These are phyloP conservation scores for Falcaria lacertinaria DNA, from an alignment of 2,888 invertebrate species.

Conservation along the genomic window DNA sequence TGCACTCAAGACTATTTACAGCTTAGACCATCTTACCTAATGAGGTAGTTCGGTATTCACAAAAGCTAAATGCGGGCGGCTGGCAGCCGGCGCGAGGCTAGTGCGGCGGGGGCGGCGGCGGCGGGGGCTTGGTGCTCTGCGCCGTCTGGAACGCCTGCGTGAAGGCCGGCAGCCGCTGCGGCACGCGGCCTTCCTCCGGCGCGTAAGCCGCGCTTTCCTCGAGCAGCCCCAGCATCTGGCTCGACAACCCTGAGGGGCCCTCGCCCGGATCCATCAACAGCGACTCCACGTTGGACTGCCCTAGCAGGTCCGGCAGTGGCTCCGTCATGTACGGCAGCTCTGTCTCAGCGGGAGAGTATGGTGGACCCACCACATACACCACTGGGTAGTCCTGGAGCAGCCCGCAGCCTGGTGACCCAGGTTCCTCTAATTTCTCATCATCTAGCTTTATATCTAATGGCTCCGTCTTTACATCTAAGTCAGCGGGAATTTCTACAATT, in stretches of 20 bases:
- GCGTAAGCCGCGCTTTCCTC: slow-evolving; percentile 49
- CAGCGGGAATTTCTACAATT: slow-evolving; percentile 59
- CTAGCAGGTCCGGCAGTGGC: slow-evolving; percentile 48
- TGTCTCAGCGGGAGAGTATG: slow-evolving; percentile 49
- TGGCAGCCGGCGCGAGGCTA: slow-evolving; percentile 34
- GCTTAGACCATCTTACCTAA: slow-evolving; percentile 72
- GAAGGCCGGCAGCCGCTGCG: slow-evolving; percentile 68
- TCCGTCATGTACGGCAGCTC: slow-evolving; percentile 47
- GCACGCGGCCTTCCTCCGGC: slow-evolving; percentile 49
- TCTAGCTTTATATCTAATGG: slow-evolving; percentile 53
- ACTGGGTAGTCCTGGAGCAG: slow-evolving; percentile 55
- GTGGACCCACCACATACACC: slow-evolving; percentile 59
- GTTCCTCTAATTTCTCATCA: slow-evolving; percentile 52
- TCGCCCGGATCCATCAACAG: slow-evolving; percentile 66
- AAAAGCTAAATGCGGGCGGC: slow-evolving; percentile 67
- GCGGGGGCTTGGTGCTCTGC: slow-evolving; percentile 71
- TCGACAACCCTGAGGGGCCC: slow-evolving; percentile 63
- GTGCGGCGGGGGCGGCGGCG: slow-evolving; percentile 67
- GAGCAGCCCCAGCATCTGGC: slow-evolving; percentile 58
- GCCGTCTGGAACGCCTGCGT: slow-evolving; percentile 73
- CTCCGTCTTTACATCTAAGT: slow-evolving; percentile 57
- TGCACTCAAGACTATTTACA: slow-evolving; percentile 67
- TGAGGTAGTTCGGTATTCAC: slow-evolving; percentile 71
- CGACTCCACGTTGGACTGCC: slow-evolving; percentile 51
- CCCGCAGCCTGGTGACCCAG: slow-evolving; percentile 48